Evolutionary conservation across 2,888 invertebrate genomes (phyloP).

Genomic region (Ypsolopha sequella): DNA sequence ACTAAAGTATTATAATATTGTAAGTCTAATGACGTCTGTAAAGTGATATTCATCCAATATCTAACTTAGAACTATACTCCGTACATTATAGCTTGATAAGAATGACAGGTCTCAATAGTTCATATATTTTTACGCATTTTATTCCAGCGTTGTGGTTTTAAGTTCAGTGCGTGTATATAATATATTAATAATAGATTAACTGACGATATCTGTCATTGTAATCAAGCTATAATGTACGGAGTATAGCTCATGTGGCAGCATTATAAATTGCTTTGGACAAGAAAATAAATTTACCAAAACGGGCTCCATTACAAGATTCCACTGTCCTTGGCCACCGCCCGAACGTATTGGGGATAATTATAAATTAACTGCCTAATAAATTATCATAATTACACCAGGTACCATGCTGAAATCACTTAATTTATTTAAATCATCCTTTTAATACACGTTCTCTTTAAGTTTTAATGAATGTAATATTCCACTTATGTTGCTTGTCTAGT

Average conservation of each 20-base stretch:
- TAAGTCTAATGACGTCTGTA: too few species aligned
- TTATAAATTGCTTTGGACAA: slow-evolving; percentile 1
- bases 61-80: too few species aligned
- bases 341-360: slow-evolving; percentile 21
- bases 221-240: too few species aligned
- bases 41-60: too few species aligned
- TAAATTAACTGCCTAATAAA: slow-evolving; percentile 18
- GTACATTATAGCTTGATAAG: too few species aligned
- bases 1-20: too few species aligned
- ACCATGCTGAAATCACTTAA: slow-evolving; percentile 24
- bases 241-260: not conserved
- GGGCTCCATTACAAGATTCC: not conserved
- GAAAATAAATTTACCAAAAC: not conserved
- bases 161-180: too few species aligned
- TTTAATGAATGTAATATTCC: slow-evolving; percentile 28
- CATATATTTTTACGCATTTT: too few species aligned
- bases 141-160: too few species aligned
- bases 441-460: not conserved
- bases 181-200: too few species aligned
- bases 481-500: slow-evolving; percentile 2
- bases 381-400: slow-evolving; percentile 19
- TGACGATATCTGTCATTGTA: too few species aligned
- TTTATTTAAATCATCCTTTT: slow-evolving; percentile 20
- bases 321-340: slow-evolving; percentile 30
- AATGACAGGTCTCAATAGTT: too few species aligned